A percentile compares a stretch with the other conserved stretches of the same genome.
These are phyloP conservation scores for Syndactyla subalaris DNA, from an alignment of 2,797 vertebrate genomes.

Conservation along the genomic window DNA sequence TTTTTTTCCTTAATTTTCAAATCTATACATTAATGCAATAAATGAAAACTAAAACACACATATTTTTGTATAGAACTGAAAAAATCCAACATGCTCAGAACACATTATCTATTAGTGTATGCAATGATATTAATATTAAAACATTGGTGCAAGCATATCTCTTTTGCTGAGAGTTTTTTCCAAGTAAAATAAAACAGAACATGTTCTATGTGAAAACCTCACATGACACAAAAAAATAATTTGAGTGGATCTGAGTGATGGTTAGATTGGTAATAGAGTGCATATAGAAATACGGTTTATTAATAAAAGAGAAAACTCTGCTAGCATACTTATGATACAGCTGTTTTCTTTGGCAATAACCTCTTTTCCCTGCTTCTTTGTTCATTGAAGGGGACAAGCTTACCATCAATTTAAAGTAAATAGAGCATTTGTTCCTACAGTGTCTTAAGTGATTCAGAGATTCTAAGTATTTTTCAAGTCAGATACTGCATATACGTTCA, in stretches of 20 bases:
- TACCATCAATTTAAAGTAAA: neutral
- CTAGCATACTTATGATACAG: neutral
- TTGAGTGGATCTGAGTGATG: neutral
- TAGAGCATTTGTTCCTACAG: neutral
- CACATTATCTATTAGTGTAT: accelerated
- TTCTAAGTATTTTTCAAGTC: neutral
- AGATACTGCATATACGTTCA: neutral
- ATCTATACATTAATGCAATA: neutral
- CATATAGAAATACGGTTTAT: neutral
- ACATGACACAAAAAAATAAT: neutral
- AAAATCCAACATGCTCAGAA: neutral
- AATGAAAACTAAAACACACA: neutral
- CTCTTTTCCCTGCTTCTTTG: neutral
- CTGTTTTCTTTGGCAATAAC: neutral
- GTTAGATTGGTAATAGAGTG: neutral
- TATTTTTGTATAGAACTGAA: neutral
- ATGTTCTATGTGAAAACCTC: neutral
- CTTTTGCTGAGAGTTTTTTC: neutral
- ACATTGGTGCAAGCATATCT: neutral
- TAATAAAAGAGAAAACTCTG: neutral
- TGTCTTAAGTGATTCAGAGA: neutral
- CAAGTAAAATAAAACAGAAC: neutral
- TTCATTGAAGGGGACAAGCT: neutral
- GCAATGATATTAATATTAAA: neutral
- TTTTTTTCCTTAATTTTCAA: neutral